These are phyloP conservation scores for Colletes latitarsis DNA, from an alignment of 1,140 invertebrate genomes.

Conservation along the genomic window DNA sequence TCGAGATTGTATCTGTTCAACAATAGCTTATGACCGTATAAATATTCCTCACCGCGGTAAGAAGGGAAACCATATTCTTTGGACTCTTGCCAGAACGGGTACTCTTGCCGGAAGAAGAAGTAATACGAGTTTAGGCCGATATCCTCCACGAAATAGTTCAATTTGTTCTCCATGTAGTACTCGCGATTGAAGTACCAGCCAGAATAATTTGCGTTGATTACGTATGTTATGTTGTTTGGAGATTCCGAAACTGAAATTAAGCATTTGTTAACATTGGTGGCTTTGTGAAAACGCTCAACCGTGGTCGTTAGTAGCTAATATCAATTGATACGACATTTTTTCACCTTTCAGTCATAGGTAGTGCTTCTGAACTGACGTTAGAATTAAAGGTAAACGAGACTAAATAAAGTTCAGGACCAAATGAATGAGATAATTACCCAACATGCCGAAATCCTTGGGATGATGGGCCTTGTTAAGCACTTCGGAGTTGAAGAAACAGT, in stretches of 20 bases:
- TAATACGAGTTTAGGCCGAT: slow-evolving; percentile 86
- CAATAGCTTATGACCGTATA: slow-evolving; percentile 72
- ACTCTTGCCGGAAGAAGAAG: slow-evolving; percentile 80
- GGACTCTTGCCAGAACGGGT: slow-evolving; percentile 80
- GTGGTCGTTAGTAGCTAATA: too few relatives aligned
- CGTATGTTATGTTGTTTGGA: slow-evolving; percentile 26
- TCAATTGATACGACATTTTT: too few relatives aligned
- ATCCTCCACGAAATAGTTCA: slow-evolving; percentile 87
- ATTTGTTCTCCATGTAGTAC: slow-evolving; percentile 78
- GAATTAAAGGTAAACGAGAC: too few relatives aligned
- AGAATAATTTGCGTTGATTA: slow-evolving; percentile 82
- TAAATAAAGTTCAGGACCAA: too few relatives aligned
- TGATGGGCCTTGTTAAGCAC: slow-evolving; percentile 71
- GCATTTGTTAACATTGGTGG: too few relatives aligned
- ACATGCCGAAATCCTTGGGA: slow-evolving; percentile 61
- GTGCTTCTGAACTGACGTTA: too few relatives aligned
- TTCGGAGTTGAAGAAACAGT: slow-evolving; percentile 82
- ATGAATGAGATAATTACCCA: slow-evolving; percentile 49
- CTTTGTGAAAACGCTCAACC: too few relatives aligned
- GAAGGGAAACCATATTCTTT: slow-evolving; percentile 65
- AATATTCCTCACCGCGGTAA: slow-evolving; percentile 69
- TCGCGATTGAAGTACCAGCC: slow-evolving; percentile 78
- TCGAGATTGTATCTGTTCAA: slow-evolving; percentile 73
- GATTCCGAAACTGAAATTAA: too few relatives aligned
- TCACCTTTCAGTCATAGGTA: too few relatives aligned